Evolutionary conservation across 2,797 vertebrate genomes (phyloP), one percentile per base, ranked within the genome.

Genomic region (Rhincodon typus): DNA sequence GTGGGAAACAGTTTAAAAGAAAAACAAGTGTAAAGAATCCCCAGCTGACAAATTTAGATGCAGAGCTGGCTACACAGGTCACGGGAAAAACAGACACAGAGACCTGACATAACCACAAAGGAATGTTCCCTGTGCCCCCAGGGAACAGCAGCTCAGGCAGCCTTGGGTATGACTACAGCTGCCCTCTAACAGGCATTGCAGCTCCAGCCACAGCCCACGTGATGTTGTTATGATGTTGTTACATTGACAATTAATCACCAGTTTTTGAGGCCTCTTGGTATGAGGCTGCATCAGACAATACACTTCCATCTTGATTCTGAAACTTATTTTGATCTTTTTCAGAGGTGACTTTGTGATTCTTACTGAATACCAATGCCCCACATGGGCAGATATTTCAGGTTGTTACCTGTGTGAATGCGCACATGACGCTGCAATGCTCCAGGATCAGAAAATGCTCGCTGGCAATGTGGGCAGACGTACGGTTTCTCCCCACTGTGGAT

Each of bases 401-500:
- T 25, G 7, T n/a, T 97, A 99, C 99, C 99, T 0, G 99, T 99
- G 97, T 99, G 99, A 97, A 99, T 99, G 96, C 99, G 99, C 74
- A 99, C 98, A 0, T 99, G 99, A 21, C 99, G 98, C 97, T 99
- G 99, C 96, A 99, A 97, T 0, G 99, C 99, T 0, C 99, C 99
- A 0, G 99, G 99, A 97, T 99, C 99, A 0, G 99, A 98, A 2
- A 99, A 99, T 3, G 99, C 98, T 96, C 99, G 98, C 97, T 99
- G 98, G 97, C 99, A 99, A 97, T 99, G 98, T 95, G 98, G 97
- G 0, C 99, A 99, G 96, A 98, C 97, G 0, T 99, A 99, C 0
- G 99, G 99, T 96, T 99, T 99, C 97, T 99, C 99, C 6, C 99
- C 99, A 0, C 99, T 99, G 98, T 99, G 99, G 96, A 99, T 99